These are phyloP conservation scores for Margaritifera margaritifera DNA, from an alignment of 2,888 invertebrate genomes.

Conservation along the genomic window DNA sequence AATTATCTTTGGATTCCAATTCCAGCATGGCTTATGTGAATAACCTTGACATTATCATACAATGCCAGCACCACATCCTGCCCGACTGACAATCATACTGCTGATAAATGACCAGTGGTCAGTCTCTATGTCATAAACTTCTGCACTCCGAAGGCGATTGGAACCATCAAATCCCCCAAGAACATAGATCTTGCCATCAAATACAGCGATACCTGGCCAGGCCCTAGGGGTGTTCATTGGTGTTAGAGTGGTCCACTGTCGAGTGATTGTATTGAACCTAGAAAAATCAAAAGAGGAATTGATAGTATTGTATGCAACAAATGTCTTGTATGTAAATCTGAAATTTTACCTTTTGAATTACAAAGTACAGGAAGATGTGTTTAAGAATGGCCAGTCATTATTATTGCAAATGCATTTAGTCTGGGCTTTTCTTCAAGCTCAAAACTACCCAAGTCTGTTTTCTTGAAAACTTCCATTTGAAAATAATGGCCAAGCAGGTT, in stretches of 20 bases:
- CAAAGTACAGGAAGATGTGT: background rate
- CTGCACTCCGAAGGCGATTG: constrained; percentile 91
- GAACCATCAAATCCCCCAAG: constrained; percentile 97
- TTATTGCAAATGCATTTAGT: too few relatives aligned
- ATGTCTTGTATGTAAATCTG: background rate
- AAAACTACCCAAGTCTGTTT: too few relatives aligned
- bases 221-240: constrained; percentile 69
- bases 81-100: constrained; percentile 88
- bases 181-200: constrained; percentile 66
- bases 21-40: too few relatives aligned
- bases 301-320: background rate
- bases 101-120: constrained; percentile 86
- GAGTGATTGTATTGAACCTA: constrained; percentile 67
- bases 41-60: constrained; percentile 37
- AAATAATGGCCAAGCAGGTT: too few relatives aligned
- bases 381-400: background rate
- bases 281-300: constrained; percentile 14
- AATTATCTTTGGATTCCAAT: too few relatives aligned
- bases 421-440: too few relatives aligned
- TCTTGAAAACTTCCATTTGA: too few relatives aligned
- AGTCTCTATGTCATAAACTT: constrained; percentile 86
- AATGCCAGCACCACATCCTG: constrained; percentile 94
- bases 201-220: constrained; percentile 67
- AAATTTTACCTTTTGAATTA: background rate
- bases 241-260: constrained; percentile 67